phyloP scores from a whole-genome alignment of 2,888 invertebrate genomes.

The Biston betularia region DNA sequence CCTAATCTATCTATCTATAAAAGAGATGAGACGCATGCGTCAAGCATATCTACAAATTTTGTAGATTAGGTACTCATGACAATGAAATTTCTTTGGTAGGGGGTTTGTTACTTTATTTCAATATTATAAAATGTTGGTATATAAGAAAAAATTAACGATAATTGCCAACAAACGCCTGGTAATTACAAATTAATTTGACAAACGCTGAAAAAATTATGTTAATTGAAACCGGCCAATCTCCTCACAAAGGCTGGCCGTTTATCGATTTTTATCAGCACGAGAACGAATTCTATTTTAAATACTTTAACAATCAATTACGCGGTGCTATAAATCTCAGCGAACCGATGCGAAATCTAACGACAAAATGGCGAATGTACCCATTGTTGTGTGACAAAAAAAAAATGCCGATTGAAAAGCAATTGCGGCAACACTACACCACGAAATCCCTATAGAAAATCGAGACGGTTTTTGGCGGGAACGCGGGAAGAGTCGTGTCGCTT shows the following conservation, averaged over 20 bases:
- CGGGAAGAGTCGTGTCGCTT: too few species aligned
- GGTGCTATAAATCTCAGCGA: slow-evolving; percentile 60
- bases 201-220: slow-evolving; percentile 28
- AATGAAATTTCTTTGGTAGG: too few species aligned
- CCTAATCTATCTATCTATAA: too few species aligned
- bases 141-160: slow-evolving; percentile 16
- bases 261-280: slow-evolving; percentile 58
- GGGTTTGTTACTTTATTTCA: too few species aligned
- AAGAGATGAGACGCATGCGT: too few species aligned
- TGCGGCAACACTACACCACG: slow-evolving; percentile 41
- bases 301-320: slow-evolving; percentile 60
- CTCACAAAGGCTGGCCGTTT: slow-evolving; percentile 54
- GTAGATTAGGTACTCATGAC: too few species aligned
- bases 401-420: slow-evolving; percentile 59
- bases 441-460: slow-evolving; percentile 18
- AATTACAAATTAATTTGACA: slow-evolving; percentile 53
- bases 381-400: slow-evolving; percentile 59
- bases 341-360: slow-evolving; percentile 59
- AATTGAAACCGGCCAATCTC: slow-evolving; percentile 44
- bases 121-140: too few species aligned
- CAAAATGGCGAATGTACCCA: slow-evolving; percentile 57
- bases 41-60: too few species aligned
- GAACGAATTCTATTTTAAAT: slow-evolving; percentile 56
- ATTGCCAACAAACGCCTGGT: slow-evolving; percentile 49
- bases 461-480: too few species aligned